Evolutionary conservation across 2,113 vertebrate species (phyloP).

Genomic region (Antigone vipio): DNA sequence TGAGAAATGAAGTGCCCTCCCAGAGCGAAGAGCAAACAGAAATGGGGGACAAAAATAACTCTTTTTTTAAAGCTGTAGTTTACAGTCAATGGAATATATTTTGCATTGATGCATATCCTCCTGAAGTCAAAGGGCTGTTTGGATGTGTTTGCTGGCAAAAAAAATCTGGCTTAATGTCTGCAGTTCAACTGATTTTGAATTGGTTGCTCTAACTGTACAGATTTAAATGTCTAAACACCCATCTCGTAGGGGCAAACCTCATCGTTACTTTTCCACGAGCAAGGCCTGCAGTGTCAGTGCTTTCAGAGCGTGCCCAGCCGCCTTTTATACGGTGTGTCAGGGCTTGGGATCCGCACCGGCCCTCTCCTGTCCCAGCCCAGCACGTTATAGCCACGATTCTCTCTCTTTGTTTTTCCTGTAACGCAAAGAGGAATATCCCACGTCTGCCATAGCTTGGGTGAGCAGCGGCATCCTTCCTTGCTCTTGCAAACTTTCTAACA

Average conservation of each 20-base stretch:
- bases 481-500: not conserved
- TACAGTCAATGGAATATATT: not conserved
- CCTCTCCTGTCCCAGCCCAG: not conserved
- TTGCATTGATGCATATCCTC: not conserved
- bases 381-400: not conserved
- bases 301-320: not conserved
- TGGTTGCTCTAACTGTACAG: not conserved
- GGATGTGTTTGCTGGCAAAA: not conserved
- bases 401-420: not conserved
- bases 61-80: not conserved
- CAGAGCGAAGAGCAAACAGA: not conserved
- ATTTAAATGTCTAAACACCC: not conserved
- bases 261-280: not conserved
- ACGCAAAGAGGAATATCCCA: not conserved
- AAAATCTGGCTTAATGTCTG: not conserved
- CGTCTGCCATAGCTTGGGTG: not conserved
- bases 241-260: not conserved
- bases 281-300: not conserved
- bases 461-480: not conserved
- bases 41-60: not conserved
- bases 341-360: not conserved
- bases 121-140: not conserved
- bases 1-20: not conserved
- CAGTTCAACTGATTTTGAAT: not conserved
- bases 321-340: not conserved